phyloP scores from a whole-genome alignment of 1,140 invertebrate genomes.

The Drosophila burlai region DNA sequence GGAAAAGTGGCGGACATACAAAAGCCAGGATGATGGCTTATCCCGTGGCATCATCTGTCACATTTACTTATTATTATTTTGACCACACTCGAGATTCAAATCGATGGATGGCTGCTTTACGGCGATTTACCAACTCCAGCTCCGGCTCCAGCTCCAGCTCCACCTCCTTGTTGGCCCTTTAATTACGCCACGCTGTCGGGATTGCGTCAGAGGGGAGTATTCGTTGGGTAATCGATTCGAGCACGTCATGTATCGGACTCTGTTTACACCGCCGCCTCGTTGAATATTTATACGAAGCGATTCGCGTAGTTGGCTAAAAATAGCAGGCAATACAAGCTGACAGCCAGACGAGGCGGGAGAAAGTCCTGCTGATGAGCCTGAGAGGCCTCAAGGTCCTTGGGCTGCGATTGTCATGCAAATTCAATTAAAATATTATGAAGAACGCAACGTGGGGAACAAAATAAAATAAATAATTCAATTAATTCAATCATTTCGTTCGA shows the following conservation, averaged over 20 bases:
- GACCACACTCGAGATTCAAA: conserved; percentile 58
- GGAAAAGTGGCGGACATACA: conserved; percentile 12
- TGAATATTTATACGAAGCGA: conserved; percentile 62
- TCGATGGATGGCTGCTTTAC: conserved; percentile 41
- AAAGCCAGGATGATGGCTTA: conserved; percentile 40
- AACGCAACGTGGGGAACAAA: conserved; percentile 7
- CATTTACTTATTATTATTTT: conserved; percentile 60
- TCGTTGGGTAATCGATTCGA: conserved; percentile 49
- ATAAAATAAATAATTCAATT: conserved; percentile 15
- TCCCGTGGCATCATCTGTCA: conserved; percentile 38
- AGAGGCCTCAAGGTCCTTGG: conserved; percentile 34
- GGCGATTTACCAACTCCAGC: conserved; percentile 63
- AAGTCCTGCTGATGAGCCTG: conserved; percentile 27
- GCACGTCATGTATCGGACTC: conserved; percentile 54
- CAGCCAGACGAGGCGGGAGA: conserved; percentile 23
- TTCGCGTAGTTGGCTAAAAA: conserved; percentile 70
- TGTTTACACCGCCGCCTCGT: conserved; percentile 62
- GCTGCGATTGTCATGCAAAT: conserved; percentile 75
- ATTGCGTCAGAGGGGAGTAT: conserved; percentile 60
- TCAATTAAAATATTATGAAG: conserved; percentile 74
- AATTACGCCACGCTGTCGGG: conserved; percentile 57
- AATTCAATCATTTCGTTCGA: conserved; percentile 4
- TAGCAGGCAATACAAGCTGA: conserved; percentile 41
- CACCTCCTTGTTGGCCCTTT: conserved; percentile 53
- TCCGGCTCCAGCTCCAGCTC: conserved; percentile 1